Evolutionary conservation across 2,888 invertebrate genomes (phyloP).

Genomic region (Tenthredo amoena): DNA sequence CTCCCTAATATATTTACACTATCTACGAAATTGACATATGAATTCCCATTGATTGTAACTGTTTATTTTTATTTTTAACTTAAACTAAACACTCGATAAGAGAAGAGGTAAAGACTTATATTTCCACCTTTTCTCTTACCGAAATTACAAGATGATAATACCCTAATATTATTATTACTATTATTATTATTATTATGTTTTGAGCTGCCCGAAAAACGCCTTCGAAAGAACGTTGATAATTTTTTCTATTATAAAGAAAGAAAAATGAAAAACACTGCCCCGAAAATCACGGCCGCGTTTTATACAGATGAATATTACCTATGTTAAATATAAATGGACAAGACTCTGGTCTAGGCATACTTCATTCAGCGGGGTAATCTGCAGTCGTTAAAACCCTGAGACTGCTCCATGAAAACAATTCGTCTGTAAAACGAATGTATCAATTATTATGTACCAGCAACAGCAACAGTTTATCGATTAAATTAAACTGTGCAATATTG

Average conservation of each 20-base stretch:
- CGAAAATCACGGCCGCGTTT: not conserved
- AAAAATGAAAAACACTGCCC: not conserved
- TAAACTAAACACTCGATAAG: constrained; percentile 12
- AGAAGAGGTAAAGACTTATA: not conserved
- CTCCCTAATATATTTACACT: constrained; percentile 29
- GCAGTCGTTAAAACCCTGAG: not conserved
- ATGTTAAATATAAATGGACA: constrained; percentile 24
- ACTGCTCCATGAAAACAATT: not conserved
- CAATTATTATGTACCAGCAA: not conserved
- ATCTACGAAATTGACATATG: constrained; percentile 1
- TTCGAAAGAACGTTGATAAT: not conserved
- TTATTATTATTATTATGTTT: constrained; percentile 15
- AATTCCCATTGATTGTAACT: constrained; percentile 9
- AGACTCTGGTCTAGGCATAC: constrained; percentile 13
- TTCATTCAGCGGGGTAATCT: constrained; percentile 26
- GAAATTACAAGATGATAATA: constrained; percentile 15
- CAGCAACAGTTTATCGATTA: not conserved
- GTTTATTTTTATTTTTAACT: not conserved
- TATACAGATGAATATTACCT: not conserved
- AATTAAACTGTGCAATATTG: not conserved
- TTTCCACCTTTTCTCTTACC: not conserved
- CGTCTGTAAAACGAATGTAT: not conserved
- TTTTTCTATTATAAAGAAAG: not conserved
- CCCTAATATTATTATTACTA: constrained; percentile 5
- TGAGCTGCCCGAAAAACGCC: constrained; percentile 3